Evolutionary conservation across 2,797 vertebrate species (phyloP), one percentile per base, ranked within the genome.

Genomic region (Fringilla coelebs): DNA sequence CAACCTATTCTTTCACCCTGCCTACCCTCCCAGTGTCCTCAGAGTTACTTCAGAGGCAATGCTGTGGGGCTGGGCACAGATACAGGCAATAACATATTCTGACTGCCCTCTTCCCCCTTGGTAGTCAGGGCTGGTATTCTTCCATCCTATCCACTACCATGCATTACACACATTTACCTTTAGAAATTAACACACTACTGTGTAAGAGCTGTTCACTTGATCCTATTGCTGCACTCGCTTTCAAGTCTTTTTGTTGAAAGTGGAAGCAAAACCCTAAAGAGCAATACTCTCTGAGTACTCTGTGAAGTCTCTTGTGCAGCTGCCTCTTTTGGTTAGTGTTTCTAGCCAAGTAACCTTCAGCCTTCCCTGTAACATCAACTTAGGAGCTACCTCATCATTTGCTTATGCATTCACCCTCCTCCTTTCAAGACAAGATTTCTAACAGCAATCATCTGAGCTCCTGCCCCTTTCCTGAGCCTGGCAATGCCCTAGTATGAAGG

Each of bases 21-120:
- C 36, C 62, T 78, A 25, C 8, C 15, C 17, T 83, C n/a, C 38
- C 32, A 52, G 67, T 20, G 38, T 55, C 60, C 60, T 68, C 38
- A 32, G n/a, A 48, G 22, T 62, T 76, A 66, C 20, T 72, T 45
- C 24, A n/a, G 34, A 72, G 38, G 41, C 29, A 75, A 57, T 7
- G 5, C 34, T 38, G 22, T 12, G 9, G 31, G 32, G 11, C 54
- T 36, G 66, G 38, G 57, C 38, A 77, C 1, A 2, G 32, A 63
- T 32, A 38, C 16, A 79, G 17, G 17, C 28, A 57, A 8, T 29
- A 28, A 32, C 10, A 28, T 9, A 28, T 10, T 29, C 4, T 8
- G 11, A 43, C 22, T 51, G 36, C 13, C 3, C n/a, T 28, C 25
- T 7, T 45, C 5, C 19, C 16, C 5, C 13, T 22, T 1, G 0